A percentile compares a stretch with the other conserved stretches of the same genome.
phyloP scores from a whole-genome alignment of 2,797 vertebrate species.

The Alca torda region DNA sequence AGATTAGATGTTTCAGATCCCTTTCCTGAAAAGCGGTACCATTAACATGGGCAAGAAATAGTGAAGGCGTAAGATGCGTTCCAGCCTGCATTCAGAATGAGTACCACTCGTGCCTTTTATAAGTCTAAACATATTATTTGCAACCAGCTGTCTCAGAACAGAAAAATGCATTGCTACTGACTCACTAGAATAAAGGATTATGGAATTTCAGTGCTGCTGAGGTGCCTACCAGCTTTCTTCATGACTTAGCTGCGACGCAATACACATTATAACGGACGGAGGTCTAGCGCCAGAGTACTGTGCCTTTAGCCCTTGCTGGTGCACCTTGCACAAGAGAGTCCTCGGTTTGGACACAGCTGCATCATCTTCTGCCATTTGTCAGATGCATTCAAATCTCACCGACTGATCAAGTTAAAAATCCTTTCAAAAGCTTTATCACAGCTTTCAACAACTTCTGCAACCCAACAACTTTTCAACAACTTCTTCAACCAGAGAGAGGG shows the following conservation, averaged over 20 bases:
- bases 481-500: background rate
- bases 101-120: background rate
- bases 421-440: background rate
- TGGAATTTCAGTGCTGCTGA: background rate
- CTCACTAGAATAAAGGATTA: background rate
- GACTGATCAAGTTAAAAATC: background rate
- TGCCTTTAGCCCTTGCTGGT: background rate
- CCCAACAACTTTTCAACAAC: background rate
- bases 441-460: background rate
- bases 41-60: background rate
- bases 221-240: background rate
- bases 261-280: background rate
- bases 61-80: background rate
- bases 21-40: background rate
- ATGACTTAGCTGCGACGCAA: background rate
- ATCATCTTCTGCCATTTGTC: background rate
- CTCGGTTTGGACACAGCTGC: background rate
- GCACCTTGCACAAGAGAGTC: background rate
- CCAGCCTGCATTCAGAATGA: background rate
- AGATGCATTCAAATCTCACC: background rate
- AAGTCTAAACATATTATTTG: background rate
- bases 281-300: background rate
- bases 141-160: background rate
- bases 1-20: background rate
- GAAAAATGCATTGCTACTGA: background rate